Base-by-base conservation (phyloP, 2,888 invertebrate genomes). In the Geotrupes spiniger region DNA sequence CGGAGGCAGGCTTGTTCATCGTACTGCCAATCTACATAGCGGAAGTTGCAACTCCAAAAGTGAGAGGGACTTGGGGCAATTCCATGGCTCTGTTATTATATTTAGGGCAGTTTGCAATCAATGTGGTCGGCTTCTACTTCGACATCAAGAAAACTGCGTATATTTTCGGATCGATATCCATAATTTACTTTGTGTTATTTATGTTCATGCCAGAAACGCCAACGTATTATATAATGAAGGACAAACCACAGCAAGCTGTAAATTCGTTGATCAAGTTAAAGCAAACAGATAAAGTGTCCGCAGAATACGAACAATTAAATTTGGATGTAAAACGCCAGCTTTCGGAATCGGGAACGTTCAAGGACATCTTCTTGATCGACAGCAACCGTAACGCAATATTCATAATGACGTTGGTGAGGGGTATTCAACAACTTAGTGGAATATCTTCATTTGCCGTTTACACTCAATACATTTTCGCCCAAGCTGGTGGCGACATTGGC, bases 141-240 rank as follows among this genome's bases (percentile, higher is more conserved):
- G 27, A 33, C 29, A 56, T 62, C 4, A 14, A 27, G 4, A 47
- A 39, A 2, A 57, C 56, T 0, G 54, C 59, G 5, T 51, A 51
- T 25, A 50, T 61, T 36, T 62, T 54, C 10, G 33, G 41, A 4
- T 9, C 26, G 1, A 26, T 53, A 5, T 54, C 68, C 1, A 10
- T 68, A 1, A 10, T 65, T 1, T 62, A 60, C 29, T 42, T 65
- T 4, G n/a, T 58, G 8, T 33, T 57, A 1, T 63, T 66, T 40
- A 29, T 28, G 2, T 54, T 58, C 16, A 63, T 68, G 63, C 69
- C 70, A 0, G 70, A 70, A 56, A 63, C 63, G 2, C 70, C 70
- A 1, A 69, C 69, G 45, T 66, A 62, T 48, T 53, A 61, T 8
- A 33, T 69, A 2, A 65, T 67, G 62, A 63, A 62, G 44, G 53